A percentile compares a stretch with the other conserved stretches of the same genome.
These are phyloP conservation scores for Pseudorhombus dupliciocellatus DNA, from an alignment of 2,113 vertebrate species.

Conservation along the genomic window DNA sequence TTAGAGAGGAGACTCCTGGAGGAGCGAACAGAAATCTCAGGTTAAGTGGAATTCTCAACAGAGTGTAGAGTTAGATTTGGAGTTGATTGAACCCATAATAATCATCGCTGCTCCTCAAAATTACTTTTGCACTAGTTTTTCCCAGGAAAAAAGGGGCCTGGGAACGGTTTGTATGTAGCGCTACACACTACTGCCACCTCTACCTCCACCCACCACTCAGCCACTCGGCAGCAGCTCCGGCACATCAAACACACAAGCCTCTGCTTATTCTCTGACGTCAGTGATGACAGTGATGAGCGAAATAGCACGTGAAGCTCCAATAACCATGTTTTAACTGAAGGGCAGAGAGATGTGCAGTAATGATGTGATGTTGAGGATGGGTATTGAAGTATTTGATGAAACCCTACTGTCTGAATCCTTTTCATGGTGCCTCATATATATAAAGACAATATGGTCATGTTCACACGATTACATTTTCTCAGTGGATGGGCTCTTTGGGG, in stretches of 20 bases:
- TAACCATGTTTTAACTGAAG: not conserved
- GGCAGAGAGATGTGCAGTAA: not conserved
- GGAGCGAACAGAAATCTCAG: not conserved
- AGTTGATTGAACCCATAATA: not conserved
- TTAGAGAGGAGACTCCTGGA: slow-evolving; percentile 2
- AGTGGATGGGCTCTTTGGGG: not conserved
- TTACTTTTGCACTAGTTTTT: not conserved
- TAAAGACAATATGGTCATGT: not conserved
- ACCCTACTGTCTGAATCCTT: not conserved
- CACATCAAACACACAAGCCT: not conserved
- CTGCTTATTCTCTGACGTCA: not conserved
- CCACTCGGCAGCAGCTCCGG: not conserved
- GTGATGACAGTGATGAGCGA: not conserved
- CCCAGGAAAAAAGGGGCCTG: not conserved
- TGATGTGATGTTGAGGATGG: no score
- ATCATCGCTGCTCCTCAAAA: not conserved
- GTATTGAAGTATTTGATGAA: not conserved
- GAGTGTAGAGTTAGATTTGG: not conserved
- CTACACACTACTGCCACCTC: not conserved
- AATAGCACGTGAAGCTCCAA: no score
- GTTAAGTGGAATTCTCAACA: slow-evolving; percentile 17
- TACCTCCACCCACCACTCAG: not conserved
- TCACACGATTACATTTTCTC: not conserved
- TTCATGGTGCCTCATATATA: not conserved
- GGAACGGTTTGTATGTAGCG: not conserved